Percentiles rank a stretch among this genome's conserved stretches.
These are phyloP conservation scores for Aphidius colemani DNA, from an alignment of 2,888 invertebrate species.

Conservation along the genomic window DNA sequence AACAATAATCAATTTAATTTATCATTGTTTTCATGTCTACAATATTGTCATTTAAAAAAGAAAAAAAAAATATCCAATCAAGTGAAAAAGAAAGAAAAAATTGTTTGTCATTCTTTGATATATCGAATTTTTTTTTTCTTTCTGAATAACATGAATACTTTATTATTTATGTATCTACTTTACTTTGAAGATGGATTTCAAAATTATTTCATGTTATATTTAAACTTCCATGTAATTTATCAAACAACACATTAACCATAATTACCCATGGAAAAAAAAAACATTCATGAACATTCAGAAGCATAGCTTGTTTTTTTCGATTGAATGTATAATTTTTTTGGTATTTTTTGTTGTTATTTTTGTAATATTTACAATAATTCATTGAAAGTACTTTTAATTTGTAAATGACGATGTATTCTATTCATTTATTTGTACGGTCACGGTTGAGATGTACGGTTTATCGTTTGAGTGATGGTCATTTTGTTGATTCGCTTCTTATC, in stretches of 20 bases:
- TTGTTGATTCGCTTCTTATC: slow-evolving; percentile 9
- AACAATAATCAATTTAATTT: slow-evolving; percentile 38
- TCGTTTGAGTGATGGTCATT: slow-evolving; percentile 35
- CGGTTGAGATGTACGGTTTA: slow-evolving; percentile 37
- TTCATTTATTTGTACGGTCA: slow-evolving; percentile 34
- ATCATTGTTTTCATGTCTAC: slow-evolving; percentile 22
- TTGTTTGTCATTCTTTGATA: slow-evolving; percentile 9
- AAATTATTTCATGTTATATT: slow-evolving; percentile 1
- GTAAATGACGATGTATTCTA: slow-evolving; percentile 41
- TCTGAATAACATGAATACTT: slow-evolving; percentile 9
- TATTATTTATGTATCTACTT: not conserved
- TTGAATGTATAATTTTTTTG: not conserved
- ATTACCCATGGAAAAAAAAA: slow-evolving; percentile 18
- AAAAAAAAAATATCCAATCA: slow-evolving; percentile 1
- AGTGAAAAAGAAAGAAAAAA: slow-evolving; percentile 7
- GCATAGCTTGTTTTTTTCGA: not conserved
- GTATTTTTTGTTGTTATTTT: slow-evolving; percentile 17
- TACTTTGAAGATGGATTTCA: not conserved
- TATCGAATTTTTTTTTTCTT: not conserved
- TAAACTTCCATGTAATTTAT: slow-evolving; percentile 20
- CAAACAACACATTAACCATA: slow-evolving; percentile 26
- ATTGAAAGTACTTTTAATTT: slow-evolving; percentile 46
- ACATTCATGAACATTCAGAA: not conserved
- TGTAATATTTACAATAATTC: slow-evolving; percentile 37
- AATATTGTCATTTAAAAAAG: not conserved